phyloP scores from a whole-genome alignment of 2,797 vertebrate genomes.

The Oryzias dopingdopingensis region DNA sequence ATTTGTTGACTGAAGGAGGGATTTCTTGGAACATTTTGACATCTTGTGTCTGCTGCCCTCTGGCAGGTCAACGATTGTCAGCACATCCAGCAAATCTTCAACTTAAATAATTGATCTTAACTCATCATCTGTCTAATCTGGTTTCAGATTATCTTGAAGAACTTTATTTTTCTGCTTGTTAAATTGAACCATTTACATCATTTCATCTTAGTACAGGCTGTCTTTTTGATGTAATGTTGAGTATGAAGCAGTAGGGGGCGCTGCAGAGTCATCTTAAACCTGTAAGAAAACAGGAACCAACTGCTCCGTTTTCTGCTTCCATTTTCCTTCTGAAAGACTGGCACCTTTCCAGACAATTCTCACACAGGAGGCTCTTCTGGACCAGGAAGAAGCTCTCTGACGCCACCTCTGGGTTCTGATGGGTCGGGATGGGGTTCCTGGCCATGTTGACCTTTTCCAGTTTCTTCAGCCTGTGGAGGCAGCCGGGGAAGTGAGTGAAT shows the following conservation, averaged over 20 bases:
- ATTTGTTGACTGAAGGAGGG: not conserved
- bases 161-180: not conserved
- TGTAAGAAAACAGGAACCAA: too few species aligned
- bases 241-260: conserved; percentile 7
- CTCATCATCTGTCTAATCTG: not conserved
- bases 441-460: conserved; percentile 82
- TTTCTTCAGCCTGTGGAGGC: conserved; percentile 78
- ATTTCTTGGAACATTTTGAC: not conserved
- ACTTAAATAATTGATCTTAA: not conserved
- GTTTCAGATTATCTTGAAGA: not conserved
- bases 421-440: conserved; percentile 80
- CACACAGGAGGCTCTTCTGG: conserved; percentile 79
- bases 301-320: conserved; percentile 54
- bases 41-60: conserved; percentile 35
- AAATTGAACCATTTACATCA: not conserved
- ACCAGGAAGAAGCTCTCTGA: conserved; percentile 77
- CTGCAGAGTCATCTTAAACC: not conserved
- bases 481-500: conserved; percentile 74
- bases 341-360: conserved; percentile 73
- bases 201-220: not conserved
- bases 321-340: conserved; percentile 69
- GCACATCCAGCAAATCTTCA: not conserved
- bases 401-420: conserved; percentile 50
- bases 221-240: not conserved
- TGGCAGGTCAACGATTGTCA: conserved; percentile 2